A percentile compares a stretch with the other conserved stretches of the same genome.
Conservation (phyloP, 2,888 invertebrate genomes). For the Melieria omissa region DNA sequence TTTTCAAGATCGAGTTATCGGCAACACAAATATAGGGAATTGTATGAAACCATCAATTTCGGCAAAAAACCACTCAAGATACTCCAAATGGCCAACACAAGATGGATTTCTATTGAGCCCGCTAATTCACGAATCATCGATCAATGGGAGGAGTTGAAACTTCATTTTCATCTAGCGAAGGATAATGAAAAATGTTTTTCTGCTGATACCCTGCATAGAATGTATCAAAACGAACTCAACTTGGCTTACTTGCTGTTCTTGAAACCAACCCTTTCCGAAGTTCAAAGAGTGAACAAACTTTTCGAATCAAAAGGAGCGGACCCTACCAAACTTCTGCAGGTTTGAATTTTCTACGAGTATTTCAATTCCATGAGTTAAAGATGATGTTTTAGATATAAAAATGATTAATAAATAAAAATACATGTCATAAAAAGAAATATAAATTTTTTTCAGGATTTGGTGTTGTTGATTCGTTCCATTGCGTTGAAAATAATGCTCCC, state of each 20-base stretch:
- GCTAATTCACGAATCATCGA: slow-evolving; percentile 32
- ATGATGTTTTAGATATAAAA: too few relatives aligned
- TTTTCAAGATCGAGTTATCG: neutral
- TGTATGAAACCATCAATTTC: too few relatives aligned
- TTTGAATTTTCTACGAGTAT: too few relatives aligned
- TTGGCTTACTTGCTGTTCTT: slow-evolving; percentile 14
- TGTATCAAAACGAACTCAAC: slow-evolving; percentile 27
- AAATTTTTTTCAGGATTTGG: too few relatives aligned
- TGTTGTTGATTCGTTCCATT: too few relatives aligned
- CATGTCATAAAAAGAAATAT: too few relatives aligned
- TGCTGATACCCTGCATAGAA: slow-evolving; percentile 23
- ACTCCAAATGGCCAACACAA: slow-evolving; percentile 36
- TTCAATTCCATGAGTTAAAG: too few relatives aligned
- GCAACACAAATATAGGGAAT: neutral
- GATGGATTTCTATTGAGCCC: slow-evolving; percentile 40
- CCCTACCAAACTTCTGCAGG: slow-evolving; percentile 14
- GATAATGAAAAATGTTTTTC: slow-evolving; percentile 31
- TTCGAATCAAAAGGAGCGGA: slow-evolving; percentile 10
- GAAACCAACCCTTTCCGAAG: slow-evolving; percentile 13
- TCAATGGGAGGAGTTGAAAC: slow-evolving; percentile 37
- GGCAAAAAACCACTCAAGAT: slow-evolving; percentile 29
- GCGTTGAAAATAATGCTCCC: too few relatives aligned
- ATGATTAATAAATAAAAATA: too few relatives aligned
- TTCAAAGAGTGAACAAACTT: slow-evolving; percentile 14
- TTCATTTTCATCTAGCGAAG: slow-evolving; percentile 37